These are phyloP conservation scores for Perognathus longimembris DNA, from an alignment of 2,113 vertebrate genomes.

Conservation along the genomic window DNA sequence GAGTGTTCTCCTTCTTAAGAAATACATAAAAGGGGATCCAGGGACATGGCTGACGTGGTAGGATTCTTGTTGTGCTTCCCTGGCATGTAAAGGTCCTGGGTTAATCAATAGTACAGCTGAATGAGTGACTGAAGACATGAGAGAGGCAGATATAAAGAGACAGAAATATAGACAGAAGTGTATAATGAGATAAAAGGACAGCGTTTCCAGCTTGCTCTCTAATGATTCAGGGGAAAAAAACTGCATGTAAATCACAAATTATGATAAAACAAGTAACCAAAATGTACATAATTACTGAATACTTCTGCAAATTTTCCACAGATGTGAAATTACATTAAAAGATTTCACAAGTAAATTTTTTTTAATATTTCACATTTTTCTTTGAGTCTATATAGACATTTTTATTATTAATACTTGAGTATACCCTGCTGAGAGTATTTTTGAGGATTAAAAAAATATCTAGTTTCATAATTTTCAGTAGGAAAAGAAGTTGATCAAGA, in stretches of 20 bases:
- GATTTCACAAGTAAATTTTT: background rate
- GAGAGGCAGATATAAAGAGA: too few species aligned
- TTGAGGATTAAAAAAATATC: background rate
- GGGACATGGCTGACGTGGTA: too few species aligned
- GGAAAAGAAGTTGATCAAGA: slow-evolving; percentile 14
- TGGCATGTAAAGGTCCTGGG: too few species aligned
- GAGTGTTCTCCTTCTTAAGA: slow-evolving; percentile 16
- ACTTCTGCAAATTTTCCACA: background rate
- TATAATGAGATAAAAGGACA: background rate
- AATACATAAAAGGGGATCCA: background rate
- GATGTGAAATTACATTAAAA: slow-evolving; percentile 47
- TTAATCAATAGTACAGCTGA: too few species aligned
- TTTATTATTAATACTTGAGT: slow-evolving; percentile 19
- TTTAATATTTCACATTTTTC: background rate
- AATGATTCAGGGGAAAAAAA: slow-evolving; percentile 25
- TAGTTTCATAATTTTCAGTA: background rate
- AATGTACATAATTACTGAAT: background rate
- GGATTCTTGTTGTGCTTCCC: too few species aligned
- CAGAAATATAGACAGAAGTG: background rate
- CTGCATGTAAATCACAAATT: background rate
- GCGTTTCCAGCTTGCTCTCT: slow-evolving; percentile 17
- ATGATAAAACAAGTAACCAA: slow-evolving; percentile 1
- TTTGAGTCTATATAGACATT: background rate
- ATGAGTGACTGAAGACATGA: too few species aligned
- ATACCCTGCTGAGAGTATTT: background rate